Base-by-base conservation (phyloP, 2,113 vertebrate species). In the Bolborhynchus lineola region DNA sequence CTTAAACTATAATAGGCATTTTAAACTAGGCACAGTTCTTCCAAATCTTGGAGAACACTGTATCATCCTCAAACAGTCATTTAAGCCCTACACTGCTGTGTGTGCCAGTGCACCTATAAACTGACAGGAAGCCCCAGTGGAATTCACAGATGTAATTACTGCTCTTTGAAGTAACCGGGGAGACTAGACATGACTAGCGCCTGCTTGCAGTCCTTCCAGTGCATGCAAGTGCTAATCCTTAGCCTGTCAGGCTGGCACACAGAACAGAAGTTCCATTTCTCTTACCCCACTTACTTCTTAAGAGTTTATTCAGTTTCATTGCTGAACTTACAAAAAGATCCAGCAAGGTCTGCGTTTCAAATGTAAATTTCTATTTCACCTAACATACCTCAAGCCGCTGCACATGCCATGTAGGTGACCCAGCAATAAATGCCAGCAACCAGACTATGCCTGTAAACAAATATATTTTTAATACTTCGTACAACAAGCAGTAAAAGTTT, bases 321-420 rank as follows among this genome's bases (percentile, higher is more conserved):
- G 39, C 20, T 39, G 35, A 65, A 76, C 4, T 11, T 29, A 39
- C 39, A 82, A 33, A 42, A 57, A 87, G 13, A 75, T 44, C 5
- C 24, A 72, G 42, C 39, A 86, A 91, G 69, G 29, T 28, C 17
- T 4, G 18, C 44, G 6, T 46, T 79, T 6, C 46, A 81, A 35
- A 68, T 2, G 24, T 16, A 44, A 79, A 80, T 37, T 52, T 8
- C 50, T 75, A 19, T 82, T 19, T 42, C 33, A 28, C 49, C 19
- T 26, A 41, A 46, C 93, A 15, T 98, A 98, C 98, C 98, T 98
- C 97, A 11, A 98, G 97, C 10, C 57, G 93, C 10, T 98, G 98
- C 44, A 98, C 97, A 0, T 98, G 97, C 98, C 97, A 98, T 97
- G 98, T 98, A 37, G 98, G 98, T 15, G 97, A 96, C 23, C 98